Base-by-base conservation (phyloP, 64 coral and sea anemone species). In the Pachyseris speciosa region DNA sequence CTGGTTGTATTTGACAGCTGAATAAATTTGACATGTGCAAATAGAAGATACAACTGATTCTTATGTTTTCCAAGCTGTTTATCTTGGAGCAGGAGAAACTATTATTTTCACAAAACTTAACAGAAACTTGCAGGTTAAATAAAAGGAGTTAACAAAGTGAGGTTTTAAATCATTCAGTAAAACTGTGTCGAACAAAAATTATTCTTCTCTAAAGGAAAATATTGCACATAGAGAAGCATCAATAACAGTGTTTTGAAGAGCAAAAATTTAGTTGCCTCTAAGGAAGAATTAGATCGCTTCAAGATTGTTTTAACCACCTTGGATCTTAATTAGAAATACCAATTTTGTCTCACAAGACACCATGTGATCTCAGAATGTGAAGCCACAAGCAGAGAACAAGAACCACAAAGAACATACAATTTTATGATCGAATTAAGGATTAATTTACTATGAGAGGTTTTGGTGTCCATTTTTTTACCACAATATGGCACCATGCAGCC, bases 401-500 rank as follows among this genome's bases (percentile, higher is more conserved):
- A 76, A 50, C 43, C 37, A 74, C 70, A 74, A 74, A 44, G 27
- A 79, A 79, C 30, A 29, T 49, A 57, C 55, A 28, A n/a, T 81
- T 61, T 63, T 5, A 53, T 37, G 19, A 81, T 33, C 63, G 38
- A 16, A 58, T 4, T 16, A 39, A 41, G 77, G 31, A 57, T 40
- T 63, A 63, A 81, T 81, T 60, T 41, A 41, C 34, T 39, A 25
- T 40, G 33, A 81, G 53, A n/a, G n/a, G 12, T 39, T 36, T 81
- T 50, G 31, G 42, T 47, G 31, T 36, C 63, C 8, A 31, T 32
- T 52, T 49, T 47, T 79, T 79, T 32, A 36, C 31, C 29, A 81
- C 50, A 81, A 81, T 81, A 33, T 37, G 53, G 31, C 52, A 81
- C 77, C 77, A 81, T 41, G 53, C 51, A 81, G 77, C 22, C 53